Evolutionary conservation across 2,113 vertebrate species (phyloP).

Genomic region (Rhinoderma darwinii): DNA sequence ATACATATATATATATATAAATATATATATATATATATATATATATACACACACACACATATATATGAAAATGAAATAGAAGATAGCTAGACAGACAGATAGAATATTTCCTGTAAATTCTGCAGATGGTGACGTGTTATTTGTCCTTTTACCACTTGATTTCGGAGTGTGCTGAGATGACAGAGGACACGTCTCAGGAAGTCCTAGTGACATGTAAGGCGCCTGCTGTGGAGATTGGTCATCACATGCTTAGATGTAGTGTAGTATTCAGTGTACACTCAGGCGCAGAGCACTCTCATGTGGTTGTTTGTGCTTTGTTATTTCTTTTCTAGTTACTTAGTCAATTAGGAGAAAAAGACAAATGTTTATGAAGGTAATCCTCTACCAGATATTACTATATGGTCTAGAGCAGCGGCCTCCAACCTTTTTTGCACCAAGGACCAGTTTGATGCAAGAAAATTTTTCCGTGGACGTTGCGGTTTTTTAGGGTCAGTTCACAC

Average conservation of each 20-base stretch:
- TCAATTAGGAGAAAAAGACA: not conserved
- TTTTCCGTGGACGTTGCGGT: too few species aligned
- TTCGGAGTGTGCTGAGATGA: not conserved
- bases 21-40: too few species aligned
- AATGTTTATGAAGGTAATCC: not conserved
- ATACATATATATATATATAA: too few species aligned
- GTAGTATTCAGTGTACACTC: not conserved
- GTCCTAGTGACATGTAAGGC: not conserved
- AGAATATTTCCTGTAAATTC: too few species aligned
- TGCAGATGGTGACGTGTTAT: not conserved
- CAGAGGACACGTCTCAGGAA: not conserved
- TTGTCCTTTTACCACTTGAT: not conserved
- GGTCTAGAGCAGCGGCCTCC: not conserved
- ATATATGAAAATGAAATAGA: too few species aligned
- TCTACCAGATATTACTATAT: not conserved
- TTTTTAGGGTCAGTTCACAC: too few species aligned
- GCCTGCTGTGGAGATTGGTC: not conserved
- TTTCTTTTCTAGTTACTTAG: not conserved
- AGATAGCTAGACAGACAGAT: too few species aligned
- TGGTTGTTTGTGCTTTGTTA: not conserved
- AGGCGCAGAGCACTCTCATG: not conserved
- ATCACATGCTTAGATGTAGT: not conserved
- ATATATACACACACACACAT: too few species aligned
- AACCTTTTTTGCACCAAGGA: too few species aligned
- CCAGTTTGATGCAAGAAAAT: too few species aligned